Conservation (phyloP, 2,113 vertebrate species). For the Hipposideros armiger region DNA sequence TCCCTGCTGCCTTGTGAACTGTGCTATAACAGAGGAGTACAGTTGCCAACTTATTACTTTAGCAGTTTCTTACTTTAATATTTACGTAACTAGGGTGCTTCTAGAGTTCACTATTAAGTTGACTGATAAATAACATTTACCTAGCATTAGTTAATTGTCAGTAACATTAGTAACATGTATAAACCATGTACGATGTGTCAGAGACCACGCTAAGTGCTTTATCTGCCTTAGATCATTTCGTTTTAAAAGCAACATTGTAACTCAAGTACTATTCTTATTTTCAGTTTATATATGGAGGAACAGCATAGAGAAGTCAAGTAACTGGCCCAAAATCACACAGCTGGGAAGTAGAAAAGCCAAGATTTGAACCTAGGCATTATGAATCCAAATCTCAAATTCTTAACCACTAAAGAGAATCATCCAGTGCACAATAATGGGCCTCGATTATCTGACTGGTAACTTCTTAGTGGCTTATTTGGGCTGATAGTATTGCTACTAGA, state of each 20-base stretch:
- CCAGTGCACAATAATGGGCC: neutral
- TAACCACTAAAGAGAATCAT: neutral
- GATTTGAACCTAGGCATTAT: neutral
- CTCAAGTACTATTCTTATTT: conserved; percentile 8
- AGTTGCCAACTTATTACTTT: neutral
- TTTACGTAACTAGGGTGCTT: neutral
- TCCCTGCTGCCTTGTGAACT: neutral
- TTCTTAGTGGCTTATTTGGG: neutral
- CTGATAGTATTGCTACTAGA: neutral
- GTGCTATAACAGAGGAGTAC: neutral
- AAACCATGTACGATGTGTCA: neutral
- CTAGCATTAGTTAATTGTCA: neutral
- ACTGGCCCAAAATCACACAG: neutral
- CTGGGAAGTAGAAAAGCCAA: neutral
- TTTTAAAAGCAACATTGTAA: neutral
- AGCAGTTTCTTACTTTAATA: neutral
- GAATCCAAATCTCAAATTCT: neutral
- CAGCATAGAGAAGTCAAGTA: neutral
- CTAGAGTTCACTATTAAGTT: neutral
- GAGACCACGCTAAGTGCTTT: neutral
- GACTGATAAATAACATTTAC: neutral
- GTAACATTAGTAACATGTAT: neutral
- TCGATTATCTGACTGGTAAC: neutral
- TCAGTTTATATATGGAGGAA: neutral
- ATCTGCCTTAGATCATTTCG: neutral